A percentile compares a stretch with the other conserved stretches of the same genome.
These are phyloP conservation scores for Cataglyphis cursor DNA, from an alignment of 2,888 invertebrate species.

Conservation along the genomic window DNA sequence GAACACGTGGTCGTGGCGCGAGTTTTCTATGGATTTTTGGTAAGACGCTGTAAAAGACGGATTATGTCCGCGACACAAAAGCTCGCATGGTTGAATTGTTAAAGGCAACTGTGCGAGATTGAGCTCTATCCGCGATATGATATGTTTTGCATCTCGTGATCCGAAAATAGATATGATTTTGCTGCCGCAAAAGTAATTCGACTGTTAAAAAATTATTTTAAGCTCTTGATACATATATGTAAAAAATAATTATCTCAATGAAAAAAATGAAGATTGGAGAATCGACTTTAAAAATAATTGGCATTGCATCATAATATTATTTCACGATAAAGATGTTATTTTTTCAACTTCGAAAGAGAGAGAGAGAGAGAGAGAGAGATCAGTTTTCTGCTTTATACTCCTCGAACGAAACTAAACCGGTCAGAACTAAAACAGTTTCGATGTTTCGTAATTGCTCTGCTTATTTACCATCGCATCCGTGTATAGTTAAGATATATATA, in stretches of 20 bases:
- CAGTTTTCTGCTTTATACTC: not conserved
- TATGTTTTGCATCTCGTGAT: not conserved
- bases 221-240: not conserved
- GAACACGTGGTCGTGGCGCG: conserved; percentile 59
- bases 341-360: not conserved
- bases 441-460: not conserved
- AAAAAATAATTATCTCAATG: not conserved
- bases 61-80: conserved; percentile 62
- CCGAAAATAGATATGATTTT: not conserved
- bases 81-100: conserved; percentile 64
- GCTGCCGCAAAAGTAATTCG: not conserved
- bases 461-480: not conserved
- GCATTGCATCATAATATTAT: not conserved
- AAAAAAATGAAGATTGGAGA: not conserved
- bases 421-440: not conserved
- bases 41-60: conserved; percentile 58
- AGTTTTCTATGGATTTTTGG: not conserved
- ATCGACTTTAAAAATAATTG: not conserved
- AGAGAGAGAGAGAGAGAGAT: not conserved
- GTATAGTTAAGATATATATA: not conserved
- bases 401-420: not conserved
- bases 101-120: conserved; percentile 61
- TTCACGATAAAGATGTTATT: not conserved
- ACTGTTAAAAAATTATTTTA: not conserved
- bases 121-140: not conserved